phyloP scores from a whole-genome alignment of 2,797 vertebrate genomes.

The Apogon hyalosoma region DNA sequence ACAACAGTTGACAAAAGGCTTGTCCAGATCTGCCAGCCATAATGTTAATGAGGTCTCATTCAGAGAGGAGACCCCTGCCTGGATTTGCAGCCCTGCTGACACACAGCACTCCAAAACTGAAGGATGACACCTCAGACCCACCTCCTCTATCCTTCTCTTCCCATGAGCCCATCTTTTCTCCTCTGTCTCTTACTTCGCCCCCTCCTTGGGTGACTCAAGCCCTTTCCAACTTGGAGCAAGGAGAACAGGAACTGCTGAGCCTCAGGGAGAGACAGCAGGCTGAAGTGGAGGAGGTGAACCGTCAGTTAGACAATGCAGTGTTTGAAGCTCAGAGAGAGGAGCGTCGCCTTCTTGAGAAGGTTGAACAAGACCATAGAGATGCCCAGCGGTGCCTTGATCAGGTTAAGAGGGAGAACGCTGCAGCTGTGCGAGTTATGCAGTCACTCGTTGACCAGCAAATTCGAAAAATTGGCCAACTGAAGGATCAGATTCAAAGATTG shows the following conservation, averaged over 20 bases:
- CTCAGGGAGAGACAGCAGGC: slow-evolving; percentile 75
- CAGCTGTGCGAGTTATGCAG: slow-evolving; percentile 74
- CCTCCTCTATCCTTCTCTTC: slow-evolving; percentile 43
- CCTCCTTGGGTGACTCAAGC: slow-evolving; percentile 79
- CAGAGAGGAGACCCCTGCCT: slow-evolving; percentile 76
- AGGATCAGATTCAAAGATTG: slow-evolving; percentile 80
- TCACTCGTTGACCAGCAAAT: slow-evolving; percentile 80
- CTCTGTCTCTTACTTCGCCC: slow-evolving; percentile 49
- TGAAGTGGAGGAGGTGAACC: slow-evolving; percentile 80
- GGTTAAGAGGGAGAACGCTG: slow-evolving; percentile 81
- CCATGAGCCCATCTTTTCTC: slow-evolving; percentile 60
- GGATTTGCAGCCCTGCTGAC: slow-evolving; percentile 78
- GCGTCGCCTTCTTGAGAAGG: slow-evolving; percentile 76
- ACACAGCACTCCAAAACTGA: slow-evolving; percentile 53
- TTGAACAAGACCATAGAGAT: slow-evolving; percentile 78
- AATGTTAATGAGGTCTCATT: slow-evolving; percentile 75
- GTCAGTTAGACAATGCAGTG: slow-evolving; percentile 73
- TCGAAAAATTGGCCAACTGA: slow-evolving; percentile 76
- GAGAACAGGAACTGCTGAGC: slow-evolving; percentile 73
- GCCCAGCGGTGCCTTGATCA: slow-evolving; percentile 74
- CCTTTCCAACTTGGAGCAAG: slow-evolving; percentile 78
- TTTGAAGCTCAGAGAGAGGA: slow-evolving; percentile 79
- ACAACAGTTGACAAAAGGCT: background rate
- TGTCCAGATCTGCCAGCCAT: slow-evolving; percentile 22
- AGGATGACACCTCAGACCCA: slow-evolving; percentile 42